A percentile compares a stretch with the other conserved stretches of the same genome.
These are phyloP conservation scores for Squalus acanthias DNA, from an alignment of 2,797 vertebrate species.

Conservation along the genomic window DNA sequence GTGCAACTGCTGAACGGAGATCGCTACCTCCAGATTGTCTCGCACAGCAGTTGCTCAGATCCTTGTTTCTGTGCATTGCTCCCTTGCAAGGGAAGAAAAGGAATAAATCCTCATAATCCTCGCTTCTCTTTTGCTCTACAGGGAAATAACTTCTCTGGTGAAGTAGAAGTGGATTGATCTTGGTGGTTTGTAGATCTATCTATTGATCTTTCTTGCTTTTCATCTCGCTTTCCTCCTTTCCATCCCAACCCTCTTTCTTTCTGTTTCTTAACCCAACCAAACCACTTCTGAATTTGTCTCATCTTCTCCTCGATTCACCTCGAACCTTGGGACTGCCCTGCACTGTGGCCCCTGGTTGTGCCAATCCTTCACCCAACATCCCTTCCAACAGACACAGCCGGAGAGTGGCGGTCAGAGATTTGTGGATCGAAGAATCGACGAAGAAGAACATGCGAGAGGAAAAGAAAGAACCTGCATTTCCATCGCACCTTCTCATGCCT, in stretches of 20 bases:
- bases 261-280: neutral
- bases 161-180: neutral
- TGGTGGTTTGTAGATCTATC: neutral
- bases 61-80: no score
- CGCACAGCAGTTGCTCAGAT: no score
- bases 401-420: neutral
- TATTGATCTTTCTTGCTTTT: neutral
- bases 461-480: neutral
- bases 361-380: neutral
- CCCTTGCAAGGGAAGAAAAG: no score
- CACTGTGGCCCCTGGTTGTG: neutral
- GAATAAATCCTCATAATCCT: neutral
- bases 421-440: neutral
- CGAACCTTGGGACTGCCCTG: fast-evolving
- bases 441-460: neutral
- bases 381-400: neutral
- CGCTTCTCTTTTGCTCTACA: neutral
- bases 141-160: neutral
- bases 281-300: neutral
- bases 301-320: neutral
- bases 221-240: neutral
- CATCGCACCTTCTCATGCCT: neutral
- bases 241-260: neutral
- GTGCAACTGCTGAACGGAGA: no score
- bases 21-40: no score